Percentiles rank a stretch among this genome's conserved stretches.
Evolutionary conservation across 2,888 invertebrate species (phyloP).

Genomic region (Polydrusus pterygomalis): DNA sequence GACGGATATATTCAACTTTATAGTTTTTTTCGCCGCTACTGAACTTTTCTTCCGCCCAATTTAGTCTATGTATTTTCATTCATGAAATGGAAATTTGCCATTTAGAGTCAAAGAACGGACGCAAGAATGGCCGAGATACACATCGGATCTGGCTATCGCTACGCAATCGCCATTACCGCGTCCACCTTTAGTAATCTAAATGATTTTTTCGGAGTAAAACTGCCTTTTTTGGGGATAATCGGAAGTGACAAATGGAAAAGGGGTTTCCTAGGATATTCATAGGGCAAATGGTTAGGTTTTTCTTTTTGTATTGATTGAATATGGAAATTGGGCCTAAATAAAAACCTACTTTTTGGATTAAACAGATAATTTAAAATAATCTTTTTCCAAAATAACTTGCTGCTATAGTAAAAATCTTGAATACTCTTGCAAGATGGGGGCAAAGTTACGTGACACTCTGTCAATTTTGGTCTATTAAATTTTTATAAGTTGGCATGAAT

Average conservation of each 20-base stretch:
- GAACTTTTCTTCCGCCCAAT: conserved; percentile 20
- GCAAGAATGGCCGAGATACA: conserved; percentile 46
- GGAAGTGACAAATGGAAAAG: conserved; percentile 46
- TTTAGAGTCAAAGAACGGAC: conserved; percentile 40
- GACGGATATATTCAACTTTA: background rate
- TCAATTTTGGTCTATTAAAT: too few species aligned
- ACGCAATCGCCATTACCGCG: conserved; percentile 42
- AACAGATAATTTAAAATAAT: background rate
- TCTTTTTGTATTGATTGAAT: conserved; percentile 32
- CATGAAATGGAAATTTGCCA: conserved; percentile 47
- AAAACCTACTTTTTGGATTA: background rate
- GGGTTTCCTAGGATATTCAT: conserved; percentile 25
- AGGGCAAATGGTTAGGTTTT: conserved; percentile 33
- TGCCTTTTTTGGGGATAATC: conserved; percentile 38
- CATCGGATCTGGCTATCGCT: conserved; percentile 47
- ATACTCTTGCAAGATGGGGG: too few species aligned
- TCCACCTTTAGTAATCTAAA: conserved; percentile 46
- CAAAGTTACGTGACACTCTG: too few species aligned
- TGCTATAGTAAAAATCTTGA: too few species aligned
- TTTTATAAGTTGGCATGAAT: too few species aligned
- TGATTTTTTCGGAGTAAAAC: conserved; percentile 45
- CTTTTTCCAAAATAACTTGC: too few species aligned
- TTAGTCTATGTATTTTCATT: conserved; percentile 26
- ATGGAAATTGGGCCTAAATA: conserved; percentile 15
- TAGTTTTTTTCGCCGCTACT: conserved; percentile 16